These are phyloP conservation scores for Hecatera dysodea DNA, from an alignment of 2,888 invertebrate genomes.

Conservation along the genomic window DNA sequence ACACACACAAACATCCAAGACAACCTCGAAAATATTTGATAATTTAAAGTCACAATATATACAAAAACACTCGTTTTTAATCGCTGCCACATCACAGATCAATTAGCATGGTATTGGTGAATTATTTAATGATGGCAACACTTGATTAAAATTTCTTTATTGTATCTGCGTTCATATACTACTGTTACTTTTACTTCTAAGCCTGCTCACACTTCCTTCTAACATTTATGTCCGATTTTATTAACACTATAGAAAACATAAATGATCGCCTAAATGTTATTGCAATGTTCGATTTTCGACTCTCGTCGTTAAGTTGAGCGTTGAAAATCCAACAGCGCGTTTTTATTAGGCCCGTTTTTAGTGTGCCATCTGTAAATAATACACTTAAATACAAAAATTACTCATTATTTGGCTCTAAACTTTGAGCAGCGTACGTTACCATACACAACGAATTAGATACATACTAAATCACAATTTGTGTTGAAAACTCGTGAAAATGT, in stretches of 20 bases:
- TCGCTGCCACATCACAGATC: constrained; percentile 76
- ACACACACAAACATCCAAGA: constrained; percentile 56
- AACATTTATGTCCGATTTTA: not conserved
- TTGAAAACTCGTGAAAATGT: constrained; percentile 44
- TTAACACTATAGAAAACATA: not conserved
- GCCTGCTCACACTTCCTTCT: not conserved
- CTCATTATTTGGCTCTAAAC: constrained; percentile 73
- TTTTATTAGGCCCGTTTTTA: not conserved
- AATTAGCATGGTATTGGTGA: constrained; percentile 49
- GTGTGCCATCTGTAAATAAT: constrained; percentile 31
- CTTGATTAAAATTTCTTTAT: not conserved
- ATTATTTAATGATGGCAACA: constrained; percentile 34
- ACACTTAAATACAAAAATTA: constrained; percentile 22
- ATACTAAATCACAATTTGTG: constrained; percentile 37
- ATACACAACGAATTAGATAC: constrained; percentile 38
- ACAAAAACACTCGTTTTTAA: constrained; percentile 59
- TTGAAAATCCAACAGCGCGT: not conserved
- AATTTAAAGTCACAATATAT: constrained; percentile 63
- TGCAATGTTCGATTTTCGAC: not conserved
- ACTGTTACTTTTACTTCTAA: not conserved
- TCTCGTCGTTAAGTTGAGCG: not conserved
- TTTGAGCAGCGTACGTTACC: constrained; percentile 71
- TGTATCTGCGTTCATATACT: not conserved
- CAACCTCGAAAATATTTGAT: constrained; percentile 45
- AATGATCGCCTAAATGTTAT: not conserved